phyloP scores from a whole-genome alignment of 2,888 invertebrate genomes.

The Parnassius smintheus region DNA sequence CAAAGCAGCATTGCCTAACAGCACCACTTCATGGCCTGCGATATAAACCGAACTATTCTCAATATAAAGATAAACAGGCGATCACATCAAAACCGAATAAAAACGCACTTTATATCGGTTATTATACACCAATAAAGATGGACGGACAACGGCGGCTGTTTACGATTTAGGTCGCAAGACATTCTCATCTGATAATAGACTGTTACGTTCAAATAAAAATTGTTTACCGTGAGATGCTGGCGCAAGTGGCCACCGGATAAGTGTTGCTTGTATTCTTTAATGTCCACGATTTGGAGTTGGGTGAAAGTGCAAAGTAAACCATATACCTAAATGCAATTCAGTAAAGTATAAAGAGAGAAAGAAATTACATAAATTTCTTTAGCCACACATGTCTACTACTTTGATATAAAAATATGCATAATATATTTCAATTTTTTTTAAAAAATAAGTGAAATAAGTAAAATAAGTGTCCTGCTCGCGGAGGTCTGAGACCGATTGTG shows the following conservation, averaged over 20 bases:
- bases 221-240: slow-evolving; percentile 52
- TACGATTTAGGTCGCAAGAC: slow-evolving; percentile 46
- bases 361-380: too few species aligned
- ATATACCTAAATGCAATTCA: background rate
- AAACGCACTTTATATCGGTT: slow-evolving; percentile 67
- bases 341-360: too few species aligned
- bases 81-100: slow-evolving; percentile 65
- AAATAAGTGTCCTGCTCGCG: too few species aligned
- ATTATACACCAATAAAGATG: slow-evolving; percentile 70
- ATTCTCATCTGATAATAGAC: slow-evolving; percentile 63
- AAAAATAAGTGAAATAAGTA: too few species aligned
- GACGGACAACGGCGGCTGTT: slow-evolving; percentile 35
- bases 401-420: too few species aligned
- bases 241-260: slow-evolving; percentile 34
- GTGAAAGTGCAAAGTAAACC: background rate
- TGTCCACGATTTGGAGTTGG: background rate
- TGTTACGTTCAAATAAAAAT: slow-evolving; percentile 57
- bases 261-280: slow-evolving; percentile 3
- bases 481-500: too few species aligned
- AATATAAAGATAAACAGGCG: slow-evolving; percentile 66
- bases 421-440: too few species aligned
- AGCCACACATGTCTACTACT: too few species aligned
- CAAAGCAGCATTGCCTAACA: slow-evolving; percentile 42
- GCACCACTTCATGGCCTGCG: slow-evolving; percentile 30
- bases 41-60: slow-evolving; percentile 53